Base-by-base conservation (phyloP, 2,888 invertebrate genomes). In the Cerastoderma edule region DNA sequence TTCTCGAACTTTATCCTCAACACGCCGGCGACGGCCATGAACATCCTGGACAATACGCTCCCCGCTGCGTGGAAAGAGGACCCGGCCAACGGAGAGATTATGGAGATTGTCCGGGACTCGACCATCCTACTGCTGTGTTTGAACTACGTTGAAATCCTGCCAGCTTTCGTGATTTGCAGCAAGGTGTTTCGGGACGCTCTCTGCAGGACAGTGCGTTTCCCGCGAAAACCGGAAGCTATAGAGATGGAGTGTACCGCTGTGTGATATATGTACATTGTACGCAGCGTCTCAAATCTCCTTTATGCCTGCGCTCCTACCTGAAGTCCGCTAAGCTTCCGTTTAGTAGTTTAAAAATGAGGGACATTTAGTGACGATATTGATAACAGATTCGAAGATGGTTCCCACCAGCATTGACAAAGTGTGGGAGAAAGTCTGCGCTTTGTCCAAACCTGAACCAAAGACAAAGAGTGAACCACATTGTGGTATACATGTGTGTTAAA, bases 11-110 rank as follows among this genome's bases (percentile, higher is more conserved):
- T 86, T 24, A 22, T 78, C 0, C 67, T 83, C 0, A 35, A 67
- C 4, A 54, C 77, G 4, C 87, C 87, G 13, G 64, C 66, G 10
- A 82, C 78, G 2, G 39, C 76, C 0, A 44, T 72, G 1, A 72
- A 67, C 24, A 71, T 78, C 4, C 60, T 78, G 28, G 57, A 72
- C 48, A 69, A 60, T 39, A 54, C 53, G 1, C 32, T 72, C 10
- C 46, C 70, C 0, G 27, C 27, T 4, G 32, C 54, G 24, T 53
- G 64, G 44, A 28, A 39, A 2, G 24, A 46, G 13, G 53, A 65
- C 30, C 63, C 50, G 0, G 46, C 63, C 16, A 50, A 28, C 24
- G 64, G 46, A 46, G 39, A 54, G 33, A 65, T 33, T 35, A 33
- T 68, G 39, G 32, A 44, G n/a, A 66, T 57, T 13, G 57, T 44